A percentile compares a stretch with the other conserved stretches of the same genome.
phyloP scores from a whole-genome alignment of 2,888 invertebrate genomes.

The Drosophila barbarae region DNA sequence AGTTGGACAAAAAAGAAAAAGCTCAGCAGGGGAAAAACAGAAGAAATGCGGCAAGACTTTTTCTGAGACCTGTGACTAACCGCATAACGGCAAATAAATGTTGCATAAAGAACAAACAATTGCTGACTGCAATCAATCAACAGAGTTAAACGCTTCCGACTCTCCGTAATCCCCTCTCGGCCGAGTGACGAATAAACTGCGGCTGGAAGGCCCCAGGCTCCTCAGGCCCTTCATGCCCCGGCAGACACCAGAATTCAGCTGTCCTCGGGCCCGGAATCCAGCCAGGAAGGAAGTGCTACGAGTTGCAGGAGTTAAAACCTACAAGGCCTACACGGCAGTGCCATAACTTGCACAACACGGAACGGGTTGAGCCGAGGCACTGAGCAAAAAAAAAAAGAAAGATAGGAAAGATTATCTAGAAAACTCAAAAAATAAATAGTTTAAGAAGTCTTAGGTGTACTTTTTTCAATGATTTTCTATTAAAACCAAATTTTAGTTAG shows the following conservation, averaged over 20 bases:
- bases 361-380: slow-evolving; percentile 47
- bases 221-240: not conserved
- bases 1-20: slow-evolving; percentile 11
- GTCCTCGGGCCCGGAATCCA: slow-evolving; percentile 18
- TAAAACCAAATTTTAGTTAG: too few relatives aligned
- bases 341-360: slow-evolving; percentile 63
- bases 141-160: slow-evolving; percentile 71
- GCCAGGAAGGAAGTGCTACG: slow-evolving; percentile 66
- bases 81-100: slow-evolving; percentile 68
- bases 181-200: slow-evolving; percentile 36
- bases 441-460: too few relatives aligned
- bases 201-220: not conserved
- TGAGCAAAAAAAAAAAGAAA: not conserved
- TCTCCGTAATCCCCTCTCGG: not conserved
- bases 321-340: slow-evolving; percentile 31
- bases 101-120: slow-evolving; percentile 73
- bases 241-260: slow-evolving; percentile 1
- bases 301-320: slow-evolving; percentile 34
- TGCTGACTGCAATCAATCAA: slow-evolving; percentile 76
- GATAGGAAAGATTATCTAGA: not conserved
- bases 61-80: slow-evolving; percentile 21
- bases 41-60: slow-evolving; percentile 2
- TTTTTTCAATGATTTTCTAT: too few relatives aligned
- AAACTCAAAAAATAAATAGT: not conserved
- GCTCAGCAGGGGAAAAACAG: not conserved